Percentiles rank a stretch among this genome's conserved stretches.
phyloP scores from a whole-genome alignment of 1,140 invertebrate genomes.

The Ctenoplectra terminalis region DNA sequence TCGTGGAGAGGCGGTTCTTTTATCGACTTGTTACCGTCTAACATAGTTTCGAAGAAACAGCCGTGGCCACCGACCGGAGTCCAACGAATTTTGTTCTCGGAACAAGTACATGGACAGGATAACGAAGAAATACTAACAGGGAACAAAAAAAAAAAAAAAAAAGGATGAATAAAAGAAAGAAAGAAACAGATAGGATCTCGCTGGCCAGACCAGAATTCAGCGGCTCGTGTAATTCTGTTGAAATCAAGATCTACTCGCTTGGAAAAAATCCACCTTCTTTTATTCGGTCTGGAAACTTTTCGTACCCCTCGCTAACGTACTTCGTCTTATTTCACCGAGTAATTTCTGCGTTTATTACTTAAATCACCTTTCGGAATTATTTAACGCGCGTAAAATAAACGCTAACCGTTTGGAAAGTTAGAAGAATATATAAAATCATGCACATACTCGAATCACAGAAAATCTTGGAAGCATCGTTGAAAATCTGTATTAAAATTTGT shows the following conservation, averaged over 20 bases:
- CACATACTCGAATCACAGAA: too few relatives aligned
- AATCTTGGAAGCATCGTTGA: background rate
- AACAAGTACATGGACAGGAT: background rate
- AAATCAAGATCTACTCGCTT: constrained; percentile 64
- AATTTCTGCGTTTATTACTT: background rate
- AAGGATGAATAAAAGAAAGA: too few relatives aligned
- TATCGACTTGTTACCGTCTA: background rate
- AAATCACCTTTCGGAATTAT: background rate
- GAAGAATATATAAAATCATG: too few relatives aligned
- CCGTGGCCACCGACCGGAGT: too few relatives aligned
- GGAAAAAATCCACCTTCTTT: constrained; percentile 58
- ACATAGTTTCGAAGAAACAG: background rate
- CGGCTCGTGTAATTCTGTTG: constrained; percentile 60
- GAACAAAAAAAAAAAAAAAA: background rate
- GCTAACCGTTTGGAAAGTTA: background rate
- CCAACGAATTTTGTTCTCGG: background rate
- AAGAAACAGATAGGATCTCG: constrained; percentile 34
- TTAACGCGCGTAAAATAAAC: background rate
- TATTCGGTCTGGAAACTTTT: constrained; percentile 4
- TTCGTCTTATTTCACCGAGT: constrained; percentile 4
- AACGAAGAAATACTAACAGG: background rate
- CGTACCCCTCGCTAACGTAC: background rate
- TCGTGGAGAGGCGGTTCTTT: background rate
- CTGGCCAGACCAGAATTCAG: constrained; percentile 53
- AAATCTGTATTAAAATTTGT: background rate